Conservation (phyloP, 2,113 vertebrate genomes). For the Patagioenas fasciata region DNA sequence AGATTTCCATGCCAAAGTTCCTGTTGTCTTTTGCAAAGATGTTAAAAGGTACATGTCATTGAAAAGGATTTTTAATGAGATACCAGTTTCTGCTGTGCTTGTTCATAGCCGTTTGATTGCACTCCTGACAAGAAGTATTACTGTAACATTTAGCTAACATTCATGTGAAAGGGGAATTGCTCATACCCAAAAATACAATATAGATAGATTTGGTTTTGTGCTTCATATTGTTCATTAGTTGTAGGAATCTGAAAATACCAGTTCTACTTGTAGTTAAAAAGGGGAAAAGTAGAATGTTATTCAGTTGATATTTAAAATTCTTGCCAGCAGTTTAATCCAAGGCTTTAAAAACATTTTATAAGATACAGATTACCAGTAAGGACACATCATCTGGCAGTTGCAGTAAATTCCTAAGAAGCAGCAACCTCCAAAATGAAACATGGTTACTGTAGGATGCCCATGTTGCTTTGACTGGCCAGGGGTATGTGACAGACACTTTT, state of each 20-base stretch:
- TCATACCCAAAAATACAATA: background rate
- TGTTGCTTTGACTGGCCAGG: background rate
- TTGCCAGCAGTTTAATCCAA: background rate
- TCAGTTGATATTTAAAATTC: background rate
- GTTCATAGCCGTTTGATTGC: background rate
- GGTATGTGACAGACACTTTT: background rate
- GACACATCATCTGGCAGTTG: background rate
- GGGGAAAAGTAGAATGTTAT: background rate
- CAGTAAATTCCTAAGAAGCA: background rate
- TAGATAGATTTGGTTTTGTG: background rate
- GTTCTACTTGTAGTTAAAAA: background rate
- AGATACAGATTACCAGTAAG: background rate
- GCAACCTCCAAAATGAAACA: background rate
- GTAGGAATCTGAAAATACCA: background rate
- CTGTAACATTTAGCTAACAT: background rate
- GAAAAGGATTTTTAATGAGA: background rate
- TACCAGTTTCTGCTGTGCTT: background rate
- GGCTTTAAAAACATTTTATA: background rate
- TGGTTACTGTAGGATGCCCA: background rate
- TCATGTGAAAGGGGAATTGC: background rate
- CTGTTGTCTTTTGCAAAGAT: slow-evolving; percentile 93
- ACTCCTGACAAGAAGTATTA: background rate
- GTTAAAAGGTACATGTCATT: slow-evolving; percentile 81
- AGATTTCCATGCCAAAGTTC: slow-evolving; percentile 99
- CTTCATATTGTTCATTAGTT: background rate